These are phyloP conservation scores for Penaeus monodon DNA, from an alignment of 2,888 invertebrate genomes.

Conservation along the genomic window DNA sequence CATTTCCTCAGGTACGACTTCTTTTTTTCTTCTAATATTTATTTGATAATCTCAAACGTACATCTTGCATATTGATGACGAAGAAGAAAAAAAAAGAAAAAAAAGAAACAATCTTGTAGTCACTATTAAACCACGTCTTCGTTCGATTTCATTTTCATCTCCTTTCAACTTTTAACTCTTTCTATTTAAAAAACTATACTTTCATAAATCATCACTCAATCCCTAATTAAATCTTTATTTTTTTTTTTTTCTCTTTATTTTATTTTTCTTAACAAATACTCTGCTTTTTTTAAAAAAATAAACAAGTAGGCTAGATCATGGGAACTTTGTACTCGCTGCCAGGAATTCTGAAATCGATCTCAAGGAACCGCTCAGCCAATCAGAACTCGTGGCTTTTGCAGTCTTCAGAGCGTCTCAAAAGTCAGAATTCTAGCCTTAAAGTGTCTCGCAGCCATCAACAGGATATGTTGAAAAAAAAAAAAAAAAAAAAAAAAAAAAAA, in stretches of 20 bases:
- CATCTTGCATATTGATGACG: neutral
- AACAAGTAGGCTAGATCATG: conserved; percentile 37
- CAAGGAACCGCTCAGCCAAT: neutral
- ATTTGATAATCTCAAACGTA: neutral
- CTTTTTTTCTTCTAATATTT: neutral
- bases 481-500: neutral
- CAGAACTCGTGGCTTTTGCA: too few relatives aligned
- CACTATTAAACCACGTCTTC: too few relatives aligned
- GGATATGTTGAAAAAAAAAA: conserved; percentile 38
- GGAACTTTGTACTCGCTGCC: conserved; percentile 53
- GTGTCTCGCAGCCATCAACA: conserved; percentile 43
- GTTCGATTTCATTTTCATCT: too few relatives aligned
- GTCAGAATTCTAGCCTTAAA: conserved; percentile 35
- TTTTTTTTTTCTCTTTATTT: conserved; percentile 29
- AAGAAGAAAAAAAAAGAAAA: too few relatives aligned
- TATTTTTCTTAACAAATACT: conserved; percentile 49
- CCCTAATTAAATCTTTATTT: too few relatives aligned
- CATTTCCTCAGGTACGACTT: conserved; percentile 12
- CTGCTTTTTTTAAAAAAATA: conserved; percentile 51
- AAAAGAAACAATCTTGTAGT: too few relatives aligned
- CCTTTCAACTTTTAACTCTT: too few relatives aligned
- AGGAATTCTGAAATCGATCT: conserved; percentile 33
- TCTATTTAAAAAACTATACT: too few relatives aligned
- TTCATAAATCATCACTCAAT: too few relatives aligned
- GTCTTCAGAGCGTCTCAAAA: neutral